Evolutionary conservation across 2,797 vertebrate genomes (phyloP).

Genomic region (Tinamus major): DNA sequence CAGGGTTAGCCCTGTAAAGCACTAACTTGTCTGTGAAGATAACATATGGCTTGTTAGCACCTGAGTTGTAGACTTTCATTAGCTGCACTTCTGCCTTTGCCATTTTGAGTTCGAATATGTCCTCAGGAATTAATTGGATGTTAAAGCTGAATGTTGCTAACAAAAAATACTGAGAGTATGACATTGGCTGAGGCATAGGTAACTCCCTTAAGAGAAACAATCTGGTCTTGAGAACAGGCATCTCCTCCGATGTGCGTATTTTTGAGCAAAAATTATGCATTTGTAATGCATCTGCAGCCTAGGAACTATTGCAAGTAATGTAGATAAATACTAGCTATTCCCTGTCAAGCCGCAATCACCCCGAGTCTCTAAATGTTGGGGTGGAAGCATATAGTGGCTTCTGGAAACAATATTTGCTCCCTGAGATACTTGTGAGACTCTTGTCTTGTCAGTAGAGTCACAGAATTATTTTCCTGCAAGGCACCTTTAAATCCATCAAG

Average conservation of each 20-base stretch:
- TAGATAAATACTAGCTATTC: neutral
- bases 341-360: neutral
- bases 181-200: neutral
- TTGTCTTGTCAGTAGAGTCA: neutral
- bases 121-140: neutral
- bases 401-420: neutral
- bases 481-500: neutral
- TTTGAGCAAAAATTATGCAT: neutral
- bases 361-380: neutral
- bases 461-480: neutral
- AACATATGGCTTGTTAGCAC: neutral
- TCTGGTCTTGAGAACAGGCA: neutral
- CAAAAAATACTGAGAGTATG: neutral
- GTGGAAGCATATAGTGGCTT: rapidly evolving
- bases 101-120: neutral
- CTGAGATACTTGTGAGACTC: neutral
- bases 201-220: neutral
- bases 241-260: neutral
- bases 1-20: rapidly evolving
- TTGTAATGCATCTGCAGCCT: neutral
- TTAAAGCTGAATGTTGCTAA: neutral
- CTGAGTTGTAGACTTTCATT: neutral
- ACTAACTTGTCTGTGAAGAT: neutral
- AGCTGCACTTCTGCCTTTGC: neutral
- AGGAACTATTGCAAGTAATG: neutral